phyloP scores from a whole-genome alignment of 53 echinoderm and acorn worm species.

The Echinometra lucunter region DNA sequence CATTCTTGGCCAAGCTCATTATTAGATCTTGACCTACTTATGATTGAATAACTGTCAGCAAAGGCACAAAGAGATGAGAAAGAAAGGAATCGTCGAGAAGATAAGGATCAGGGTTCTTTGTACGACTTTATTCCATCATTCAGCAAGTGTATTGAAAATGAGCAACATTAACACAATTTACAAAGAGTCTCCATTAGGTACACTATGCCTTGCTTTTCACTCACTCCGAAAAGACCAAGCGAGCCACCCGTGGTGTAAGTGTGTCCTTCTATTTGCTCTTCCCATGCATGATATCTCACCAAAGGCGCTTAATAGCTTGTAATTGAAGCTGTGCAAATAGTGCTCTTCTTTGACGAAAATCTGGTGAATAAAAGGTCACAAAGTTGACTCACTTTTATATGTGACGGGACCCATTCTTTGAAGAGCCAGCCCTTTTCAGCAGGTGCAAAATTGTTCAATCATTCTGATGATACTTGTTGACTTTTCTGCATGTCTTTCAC shows the following conservation, averaged over 20 bases:
- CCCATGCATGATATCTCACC: conserved; percentile 40
- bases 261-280: conserved; percentile 31
- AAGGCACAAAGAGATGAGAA: neutral
- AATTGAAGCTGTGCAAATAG: conserved; percentile 56
- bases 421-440: neutral
- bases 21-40: conserved; percentile 42
- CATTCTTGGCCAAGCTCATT: neutral
- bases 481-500: neutral
- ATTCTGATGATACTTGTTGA: neutral
- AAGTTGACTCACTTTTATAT: conserved; percentile 27
- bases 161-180: neutral
- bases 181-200: conserved; percentile 22
- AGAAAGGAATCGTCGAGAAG: neutral
- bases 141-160: neutral
- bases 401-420: neutral
- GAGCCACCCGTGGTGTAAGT: conserved; percentile 32
- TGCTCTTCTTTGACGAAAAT: conserved; percentile 5
- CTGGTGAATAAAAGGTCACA: neutral
- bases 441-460: conserved; percentile 41
- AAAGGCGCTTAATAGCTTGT: conserved; percentile 60
- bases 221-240: neutral
- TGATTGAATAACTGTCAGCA: conserved; percentile 15
- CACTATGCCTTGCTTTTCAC: neutral
- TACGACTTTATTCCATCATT: conserved; percentile 6
- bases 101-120: conserved; percentile 40